Percentiles rank a stretch among this genome's conserved stretches.
Evolutionary conservation across 37 sponge, comb jelly and placozoan species (phyloP).

Genomic region (Ianthella basta): DNA sequence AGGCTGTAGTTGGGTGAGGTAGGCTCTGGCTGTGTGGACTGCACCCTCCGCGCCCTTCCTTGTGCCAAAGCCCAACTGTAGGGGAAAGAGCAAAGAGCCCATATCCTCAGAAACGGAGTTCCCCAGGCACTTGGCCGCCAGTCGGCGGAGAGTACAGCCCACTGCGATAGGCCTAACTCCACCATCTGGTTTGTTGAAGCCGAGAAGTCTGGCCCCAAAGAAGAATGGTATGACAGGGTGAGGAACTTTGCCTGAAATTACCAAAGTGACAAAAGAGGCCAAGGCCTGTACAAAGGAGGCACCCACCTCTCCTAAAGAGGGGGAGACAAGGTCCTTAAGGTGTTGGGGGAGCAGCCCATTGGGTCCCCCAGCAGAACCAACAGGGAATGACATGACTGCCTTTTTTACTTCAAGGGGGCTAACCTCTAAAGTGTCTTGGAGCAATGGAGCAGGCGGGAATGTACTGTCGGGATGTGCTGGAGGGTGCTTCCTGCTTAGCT

Average conservation of each 20-base stretch:
- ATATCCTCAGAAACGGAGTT: not conserved
- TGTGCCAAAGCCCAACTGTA: constrained; percentile 12
- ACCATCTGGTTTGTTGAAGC: constrained; percentile 1
- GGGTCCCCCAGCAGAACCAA: constrained; percentile 2
- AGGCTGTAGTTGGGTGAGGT: not conserved
- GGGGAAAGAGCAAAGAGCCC: not conserved
- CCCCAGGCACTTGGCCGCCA: not conserved
- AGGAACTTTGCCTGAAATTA: not conserved
- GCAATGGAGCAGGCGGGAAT: too few relatives aligned
- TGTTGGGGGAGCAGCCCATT: constrained; percentile 21
- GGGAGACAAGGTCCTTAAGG: constrained; percentile 1
- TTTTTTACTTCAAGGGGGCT: not conserved
- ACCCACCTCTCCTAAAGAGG: not conserved
- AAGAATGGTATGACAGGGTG: not conserved
- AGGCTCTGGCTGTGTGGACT: not conserved
- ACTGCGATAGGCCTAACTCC: constrained; percentile 11
- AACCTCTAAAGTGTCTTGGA: too few relatives aligned
- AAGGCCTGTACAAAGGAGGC: not conserved
- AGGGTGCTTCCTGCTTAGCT: too few relatives aligned
- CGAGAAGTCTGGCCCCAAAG: not conserved
- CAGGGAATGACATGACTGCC: constrained; percentile 7
- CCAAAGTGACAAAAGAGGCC: not conserved
- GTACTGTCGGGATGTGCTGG: too few relatives aligned
- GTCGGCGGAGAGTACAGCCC: not conserved
- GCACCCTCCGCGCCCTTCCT: not conserved